Base-by-base conservation (phyloP, 2,113 vertebrate genomes). In the Prietella phreatophila region DNA sequence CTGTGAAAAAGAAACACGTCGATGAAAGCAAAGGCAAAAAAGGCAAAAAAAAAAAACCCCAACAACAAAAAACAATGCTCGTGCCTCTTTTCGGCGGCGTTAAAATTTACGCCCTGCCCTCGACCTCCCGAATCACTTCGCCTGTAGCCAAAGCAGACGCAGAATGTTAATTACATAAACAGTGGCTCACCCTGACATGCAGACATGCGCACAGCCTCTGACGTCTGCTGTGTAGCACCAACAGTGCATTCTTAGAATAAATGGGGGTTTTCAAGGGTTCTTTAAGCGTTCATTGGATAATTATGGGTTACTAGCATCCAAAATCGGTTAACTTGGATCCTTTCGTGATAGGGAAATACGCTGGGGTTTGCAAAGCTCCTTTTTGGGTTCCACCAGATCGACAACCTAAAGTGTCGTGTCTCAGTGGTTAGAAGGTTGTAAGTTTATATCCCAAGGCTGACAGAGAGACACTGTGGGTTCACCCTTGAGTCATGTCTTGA, bases 1-100 rank as follows among this genome's bases (percentile, higher is more conserved):
- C 88, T 71, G 86, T 90, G 80, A 85, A 90, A 91, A 89, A 91
- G 90, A 90, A 89, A 92, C 86, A 89, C 85, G 85, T 88, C 89
- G 30, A 56, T 87, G 85, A 91, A 88, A 79, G 76, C 30, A 87
- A 87, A 73, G 30, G 69, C 86, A 76, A 85, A 53, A 30, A 50
- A n/a, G n/a, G n/a, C n/a, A n/a, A n/a, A n/a, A n/a, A n/a, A n/a
- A n/a, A n/a, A n/a, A n/a, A n/a, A n/a, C n/a, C n/a, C n/a, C n/a
- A n/a, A n/a, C n/a, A n/a, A n/a, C n/a, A n/a, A 36, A 36, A 36
- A 36, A 36, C 36, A 36, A 36, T 36, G 9, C 80, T 61, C 86
- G 60, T 69, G 87, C 84, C 85, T 88, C 78, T 81, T 81, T 73
- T 88, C 85, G 79, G 79, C 36, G 69, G 79, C 76, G 76, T 88